Base-by-base conservation (phyloP, 1,140 invertebrate species). In the Penaeus chinensis region DNA sequence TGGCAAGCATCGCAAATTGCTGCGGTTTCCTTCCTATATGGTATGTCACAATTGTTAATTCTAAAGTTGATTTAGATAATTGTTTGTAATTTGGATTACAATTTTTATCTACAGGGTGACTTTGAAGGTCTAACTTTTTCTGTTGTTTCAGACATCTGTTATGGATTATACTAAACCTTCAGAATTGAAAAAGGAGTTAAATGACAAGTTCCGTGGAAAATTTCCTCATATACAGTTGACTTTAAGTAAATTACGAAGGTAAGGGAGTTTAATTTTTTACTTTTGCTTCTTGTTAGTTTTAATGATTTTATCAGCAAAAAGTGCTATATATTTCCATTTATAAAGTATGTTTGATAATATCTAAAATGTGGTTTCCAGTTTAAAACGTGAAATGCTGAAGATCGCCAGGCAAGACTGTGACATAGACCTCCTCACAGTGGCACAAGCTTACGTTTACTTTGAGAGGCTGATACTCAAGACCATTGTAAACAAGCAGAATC, bases 381-480 rank as follows among this genome's bases (percentile, higher is more conserved):
- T 99, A 79, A 99, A 99, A 93, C 95, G 96, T 90, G 98, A 99
- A 93, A 97, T 99, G 97, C 94, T 96, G 32, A 96, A 97, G 93
- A 98, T 99, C 88, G 96, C 96, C 3, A 97, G 97, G 92, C 93
- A 95, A 86, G 97, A 98, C 92, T 95, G 95, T 91, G 95, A 95
- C 89, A 94, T 96, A 89, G 98, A 99, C 93, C 93, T 98, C 66
- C 93, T 99, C 87, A 98, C 97, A 18, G 96, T 99, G 27, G 98
- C 98, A 61, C 97, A 98, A 93, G 96, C 98, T 0, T 99, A 99
- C 92, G 98, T 99, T 47, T 99, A 98, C 92, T 99, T 99, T 93
- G 98, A 99, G 92, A 98, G 98, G 91, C 93, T 99, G 11, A 98
- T 99, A 91, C 93, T 99, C 65, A 95, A 96, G 87, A 97, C 96